These are phyloP conservation scores for Thamnophis elegans DNA, from an alignment of 2,797 vertebrate genomes.

Conservation along the genomic window DNA sequence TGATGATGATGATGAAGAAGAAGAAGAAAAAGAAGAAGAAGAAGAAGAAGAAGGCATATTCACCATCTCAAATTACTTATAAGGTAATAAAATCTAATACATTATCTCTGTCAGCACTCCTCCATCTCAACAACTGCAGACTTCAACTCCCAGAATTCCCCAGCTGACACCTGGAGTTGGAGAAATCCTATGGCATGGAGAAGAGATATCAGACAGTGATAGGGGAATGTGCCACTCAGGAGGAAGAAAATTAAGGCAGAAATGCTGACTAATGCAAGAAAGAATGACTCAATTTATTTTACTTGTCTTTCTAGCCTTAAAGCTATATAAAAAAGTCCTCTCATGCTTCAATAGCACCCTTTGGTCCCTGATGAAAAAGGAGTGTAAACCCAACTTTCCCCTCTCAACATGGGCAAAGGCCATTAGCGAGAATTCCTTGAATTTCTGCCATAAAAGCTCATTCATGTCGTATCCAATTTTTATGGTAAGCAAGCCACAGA, in stretches of 20 bases:
- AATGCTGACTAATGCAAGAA: slow-evolving; percentile 52
- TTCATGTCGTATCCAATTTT: slow-evolving; percentile 62
- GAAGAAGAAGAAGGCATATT: neutral
- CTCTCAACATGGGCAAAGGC: slow-evolving; percentile 53
- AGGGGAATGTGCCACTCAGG: slow-evolving; percentile 28
- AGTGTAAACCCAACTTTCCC: slow-evolving; percentile 56
- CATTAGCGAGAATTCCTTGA: slow-evolving; percentile 53
- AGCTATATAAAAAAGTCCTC: slow-evolving; percentile 54
- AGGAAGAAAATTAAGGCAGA: slow-evolving; percentile 51
- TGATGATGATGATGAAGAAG: too few relatives aligned
- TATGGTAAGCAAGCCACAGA: slow-evolving; percentile 59
- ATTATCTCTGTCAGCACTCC: neutral
- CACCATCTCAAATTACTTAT: neutral
- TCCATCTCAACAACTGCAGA: neutral
- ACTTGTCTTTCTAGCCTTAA: slow-evolving; percentile 60
- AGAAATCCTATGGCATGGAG: slow-evolving; percentile 1
- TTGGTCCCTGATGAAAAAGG: slow-evolving; percentile 26
- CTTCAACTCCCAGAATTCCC: neutral
- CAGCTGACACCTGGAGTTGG: neutral
- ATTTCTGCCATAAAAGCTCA: slow-evolving; percentile 53
- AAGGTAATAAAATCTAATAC: neutral
- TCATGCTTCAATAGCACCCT: slow-evolving; percentile 64
- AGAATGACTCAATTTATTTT: slow-evolving; percentile 52
- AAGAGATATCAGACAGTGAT: neutral
- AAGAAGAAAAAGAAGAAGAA: too few relatives aligned